These are phyloP conservation scores for Drosophila obscura DNA, from an alignment of 1,140 invertebrate species.

Conservation along the genomic window DNA sequence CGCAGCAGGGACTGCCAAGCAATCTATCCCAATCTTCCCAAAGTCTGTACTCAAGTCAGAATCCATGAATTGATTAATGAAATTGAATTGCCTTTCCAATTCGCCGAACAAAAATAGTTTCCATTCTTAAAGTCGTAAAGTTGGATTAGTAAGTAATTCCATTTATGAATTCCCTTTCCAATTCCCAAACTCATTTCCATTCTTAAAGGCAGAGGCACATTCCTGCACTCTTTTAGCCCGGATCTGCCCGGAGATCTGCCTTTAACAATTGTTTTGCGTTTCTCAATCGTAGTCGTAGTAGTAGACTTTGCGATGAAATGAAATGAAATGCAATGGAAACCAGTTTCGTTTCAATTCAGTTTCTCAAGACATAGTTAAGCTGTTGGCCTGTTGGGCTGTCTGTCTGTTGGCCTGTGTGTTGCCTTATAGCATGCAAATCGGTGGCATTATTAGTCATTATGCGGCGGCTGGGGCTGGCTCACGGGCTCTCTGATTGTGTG, in stretches of 20 bases:
- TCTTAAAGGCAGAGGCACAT: not conserved
- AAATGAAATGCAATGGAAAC: slow-evolving; percentile 29
- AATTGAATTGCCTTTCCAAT: too few relatives aligned
- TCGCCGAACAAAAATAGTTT: too few relatives aligned
- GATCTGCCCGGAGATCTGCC: too few relatives aligned
- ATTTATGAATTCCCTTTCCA: not conserved
- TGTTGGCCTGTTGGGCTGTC: not conserved
- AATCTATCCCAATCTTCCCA: too few relatives aligned
- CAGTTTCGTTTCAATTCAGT: slow-evolving; percentile 39
- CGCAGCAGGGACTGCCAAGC: too few relatives aligned
- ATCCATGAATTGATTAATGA: too few relatives aligned
- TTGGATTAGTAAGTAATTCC: too few relatives aligned
- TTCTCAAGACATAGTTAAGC: slow-evolving; percentile 35
- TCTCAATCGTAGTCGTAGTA: slow-evolving; percentile 1
- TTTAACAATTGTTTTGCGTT: slow-evolving; percentile 8
- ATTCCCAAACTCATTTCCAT: slow-evolving; percentile 9
- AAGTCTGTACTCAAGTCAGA: too few relatives aligned
- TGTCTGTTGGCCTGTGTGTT: slow-evolving; percentile 11
- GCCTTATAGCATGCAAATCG: slow-evolving; percentile 57
- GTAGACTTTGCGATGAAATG: not conserved
- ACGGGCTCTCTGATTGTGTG: not conserved
- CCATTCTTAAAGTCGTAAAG: too few relatives aligned
- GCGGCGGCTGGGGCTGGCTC: slow-evolving; percentile 1
- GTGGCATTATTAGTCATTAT: slow-evolving; percentile 58
- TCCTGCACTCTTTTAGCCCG: too few relatives aligned